Evolutionary conservation across 1,140 invertebrate species (phyloP), one percentile per base, ranked within the genome.

Genomic region (Formica exsecta): DNA sequence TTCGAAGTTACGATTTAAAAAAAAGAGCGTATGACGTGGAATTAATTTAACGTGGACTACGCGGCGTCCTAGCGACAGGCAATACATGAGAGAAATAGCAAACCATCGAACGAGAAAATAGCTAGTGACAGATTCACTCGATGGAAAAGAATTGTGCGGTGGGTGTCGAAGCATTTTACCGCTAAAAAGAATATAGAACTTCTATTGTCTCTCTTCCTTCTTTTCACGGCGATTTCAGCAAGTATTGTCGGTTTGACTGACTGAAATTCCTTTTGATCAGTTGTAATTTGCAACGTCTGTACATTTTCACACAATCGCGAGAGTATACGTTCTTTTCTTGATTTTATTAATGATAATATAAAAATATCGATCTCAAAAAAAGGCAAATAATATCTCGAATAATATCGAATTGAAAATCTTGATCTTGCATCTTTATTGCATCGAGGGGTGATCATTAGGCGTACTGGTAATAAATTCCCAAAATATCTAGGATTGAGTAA

Each of bases 381-480:
- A 48, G 0, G 5, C 19, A 16, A 19, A 19, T 54, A 32, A 3
- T 41, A 19, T 54, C 44, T 36, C 44, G 44, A 51, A 48, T 13
- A 32, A 32, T 38, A 44, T 68, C 44, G 11, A 22, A 64, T 64
- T 16, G 61, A 65, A 74, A 66, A 25, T 77, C 73, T 51, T 16
- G 66, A 64, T 75, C 44, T 76, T 32, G 71, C 13, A 13, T 65
- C 73, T 79, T 79, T 85, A 76, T 76, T 64, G 48, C 61, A 48
- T 32, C n/a, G 73, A 79, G 73, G 36, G 62, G 54, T 61, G 70
- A 85, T 87, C 36, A 62, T 84, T 87, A 68, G 64, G 25, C 62
- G 86, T 70, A 87, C 51, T 38, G 51, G 38, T 59, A 57, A 85
- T 87, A 87, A 87, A 85, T 87, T 76, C 11, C 51, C 86, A 87